Base-by-base conservation (phyloP, 2,888 invertebrate species). In the Anthoptus insignis region DNA sequence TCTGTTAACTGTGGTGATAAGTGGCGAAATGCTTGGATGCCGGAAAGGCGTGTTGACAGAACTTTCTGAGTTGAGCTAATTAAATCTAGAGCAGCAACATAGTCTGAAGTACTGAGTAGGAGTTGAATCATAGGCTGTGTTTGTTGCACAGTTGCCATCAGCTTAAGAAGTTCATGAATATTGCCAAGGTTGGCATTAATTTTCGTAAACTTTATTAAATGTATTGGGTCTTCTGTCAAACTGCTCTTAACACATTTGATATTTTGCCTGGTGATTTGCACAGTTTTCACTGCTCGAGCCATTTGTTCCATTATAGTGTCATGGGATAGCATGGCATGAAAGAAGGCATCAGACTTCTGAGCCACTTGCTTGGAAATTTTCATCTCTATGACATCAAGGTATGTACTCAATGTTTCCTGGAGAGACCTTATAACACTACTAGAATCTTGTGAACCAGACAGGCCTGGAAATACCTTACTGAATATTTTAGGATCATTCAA, bases 271-370 rank as follows among this genome's bases (percentile, higher is more conserved):
- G 98, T 93, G 52, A 94, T 93, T 79, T 95, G 94, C 29, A 98
- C 97, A 79, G 97, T 96, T 66, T 94, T 94, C 9, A 97, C 95
- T 19, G 98, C 98, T 80, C 96, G 95, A 0, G 96, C 96, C 94
- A 99, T 97, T 82, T 99, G 97, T 74, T 98, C 98, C 96, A 99
- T 98, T 56, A 99, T 97, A 27, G 98, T 97, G 84, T 99, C 99
- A 88, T 99, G 99, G 7, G 99, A 99, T 60, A 99, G 96, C 97
- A 99, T 99, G 0, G 99, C 99, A 87, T 98, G 97, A 84, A 99
- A 99, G 92, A 99, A 99, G 16, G 99, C 99, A 76, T 98, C 98
- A 9, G 99, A 99, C 84, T 99, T 98, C 78, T 97, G 96, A 27
- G 99, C 98, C 59, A 99, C 96, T 93, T 99, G 99, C 77, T 97